Base-by-base conservation (phyloP, 2,113 vertebrate species). In the Excalfactoria chinensis region DNA sequence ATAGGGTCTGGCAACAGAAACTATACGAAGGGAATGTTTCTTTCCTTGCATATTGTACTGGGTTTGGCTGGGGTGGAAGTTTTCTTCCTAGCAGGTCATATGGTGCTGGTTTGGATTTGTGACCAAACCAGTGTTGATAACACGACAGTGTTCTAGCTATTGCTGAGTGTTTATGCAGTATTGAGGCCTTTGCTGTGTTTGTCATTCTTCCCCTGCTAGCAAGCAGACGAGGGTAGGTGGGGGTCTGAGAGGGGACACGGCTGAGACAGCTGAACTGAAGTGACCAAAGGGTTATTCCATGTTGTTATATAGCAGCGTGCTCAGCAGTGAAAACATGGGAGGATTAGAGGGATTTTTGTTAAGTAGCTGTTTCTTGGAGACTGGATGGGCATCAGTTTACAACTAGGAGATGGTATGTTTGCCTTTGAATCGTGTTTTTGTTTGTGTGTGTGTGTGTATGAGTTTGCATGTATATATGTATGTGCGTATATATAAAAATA, bases 251-350 rank as follows among this genome's bases (percentile, higher is more conserved):
- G 30, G n/a, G 35, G 22, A 9, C 17, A 34, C 25, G 81, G n/a
- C 6, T n/a, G 70, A 32, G 13, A 13, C 11, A 72, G 41, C 69
- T 87, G 53, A 51, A 9, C 34, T 7, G 19, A 78, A 4, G n/a
- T 77, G 53, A 69, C 56, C 46, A 26, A 40, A 43, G 44, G 43
- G 34, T 23, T 89, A 43, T 35, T 82, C 37, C 8, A 13, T 63
- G 17, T 21, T 68, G 15, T 16, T 21, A 3, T 37, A 0, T 53
- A 62, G 59, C 2, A 1, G 62, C 20, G 8, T 37, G 51, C 69
- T 83, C 3, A 81, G 56, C 51, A 55, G 8, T 49, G 19, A 60
- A 87, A 60, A 6, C 46, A 18, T 5, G 16, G 16, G 35, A 11
- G 25, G 56, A 58, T 7, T 30, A 1, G 3, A 11, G 12, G 16